Evolutionary conservation across 2,888 invertebrate genomes (phyloP).

Genomic region (Zonitis immaculata): DNA sequence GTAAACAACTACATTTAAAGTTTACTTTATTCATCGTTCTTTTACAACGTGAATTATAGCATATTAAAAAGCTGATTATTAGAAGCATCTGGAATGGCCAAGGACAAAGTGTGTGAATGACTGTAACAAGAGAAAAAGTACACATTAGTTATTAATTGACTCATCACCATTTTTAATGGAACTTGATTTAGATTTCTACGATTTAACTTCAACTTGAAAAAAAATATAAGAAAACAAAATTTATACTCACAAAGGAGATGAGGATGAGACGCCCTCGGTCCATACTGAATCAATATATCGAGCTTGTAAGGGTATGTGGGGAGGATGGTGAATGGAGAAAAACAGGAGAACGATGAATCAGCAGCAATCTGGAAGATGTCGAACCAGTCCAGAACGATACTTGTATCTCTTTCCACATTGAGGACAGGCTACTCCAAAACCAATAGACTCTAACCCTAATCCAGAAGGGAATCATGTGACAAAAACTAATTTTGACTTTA

Average conservation of each 20-base stretch:
- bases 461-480: slow-evolving; percentile 5
- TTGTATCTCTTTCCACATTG: slow-evolving; percentile 47
- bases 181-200: too few relatives aligned
- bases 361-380: slow-evolving; percentile 45
- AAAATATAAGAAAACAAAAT: neutral
- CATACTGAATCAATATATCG: slow-evolving; percentile 9
- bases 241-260: neutral
- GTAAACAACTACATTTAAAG: neutral
- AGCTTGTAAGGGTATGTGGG: too few relatives aligned
- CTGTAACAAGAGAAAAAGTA: neutral
- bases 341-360: slow-evolving; percentile 16
- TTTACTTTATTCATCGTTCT: neutral
- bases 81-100: neutral
- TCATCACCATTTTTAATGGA: too few relatives aligned
- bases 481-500: neutral
- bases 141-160: too few relatives aligned
- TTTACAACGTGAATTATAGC: neutral
- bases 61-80: neutral
- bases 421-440: slow-evolving; percentile 40
- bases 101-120: neutral
- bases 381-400: slow-evolving; percentile 45
- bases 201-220: too few relatives aligned
- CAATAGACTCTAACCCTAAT: neutral
- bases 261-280: neutral
- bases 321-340: too few relatives aligned